Evolutionary conservation across 2,113 vertebrate genomes (phyloP).

Genomic region (Oncorhynchus tshawytscha): DNA sequence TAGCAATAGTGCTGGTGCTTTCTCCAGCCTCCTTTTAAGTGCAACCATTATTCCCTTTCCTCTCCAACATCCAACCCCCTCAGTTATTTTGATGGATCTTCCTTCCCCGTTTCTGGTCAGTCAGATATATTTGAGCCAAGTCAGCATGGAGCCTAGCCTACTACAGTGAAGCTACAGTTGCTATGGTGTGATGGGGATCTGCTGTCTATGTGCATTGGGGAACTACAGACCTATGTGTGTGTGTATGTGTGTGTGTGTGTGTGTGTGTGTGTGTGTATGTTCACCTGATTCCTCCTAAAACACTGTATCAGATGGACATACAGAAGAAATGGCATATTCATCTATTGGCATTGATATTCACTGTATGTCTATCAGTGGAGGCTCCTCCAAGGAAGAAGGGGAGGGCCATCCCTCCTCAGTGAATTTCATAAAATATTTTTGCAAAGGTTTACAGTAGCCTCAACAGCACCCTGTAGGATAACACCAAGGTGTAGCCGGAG

Average conservation of each 20-base stretch:
- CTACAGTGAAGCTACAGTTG: not conserved
- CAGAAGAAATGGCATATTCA: no score
- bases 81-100: conserved; percentile 21
- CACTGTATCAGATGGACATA: no score
- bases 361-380: no score
- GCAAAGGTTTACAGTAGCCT: no score
- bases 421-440: no score
- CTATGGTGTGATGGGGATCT: not conserved
- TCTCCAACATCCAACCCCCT: not conserved
- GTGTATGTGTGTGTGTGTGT: no score
- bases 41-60: conserved; percentile 10
- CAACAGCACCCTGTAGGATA: no score
- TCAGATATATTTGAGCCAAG: conserved; percentile 1
- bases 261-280: not conserved
- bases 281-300: no score
- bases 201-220: not conserved
- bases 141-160: conserved; percentile 7
- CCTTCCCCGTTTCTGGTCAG: conserved; percentile 2
- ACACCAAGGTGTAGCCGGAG: no score
- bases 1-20: conserved; percentile 1
- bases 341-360: no score
- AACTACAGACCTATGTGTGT: not conserved
- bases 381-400: no score
- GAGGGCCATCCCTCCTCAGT: no score
- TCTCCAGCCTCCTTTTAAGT: conserved; percentile 10